Evolutionary conservation across 2,113 vertebrate genomes (phyloP).

Genomic region (Tapirus terrestris): DNA sequence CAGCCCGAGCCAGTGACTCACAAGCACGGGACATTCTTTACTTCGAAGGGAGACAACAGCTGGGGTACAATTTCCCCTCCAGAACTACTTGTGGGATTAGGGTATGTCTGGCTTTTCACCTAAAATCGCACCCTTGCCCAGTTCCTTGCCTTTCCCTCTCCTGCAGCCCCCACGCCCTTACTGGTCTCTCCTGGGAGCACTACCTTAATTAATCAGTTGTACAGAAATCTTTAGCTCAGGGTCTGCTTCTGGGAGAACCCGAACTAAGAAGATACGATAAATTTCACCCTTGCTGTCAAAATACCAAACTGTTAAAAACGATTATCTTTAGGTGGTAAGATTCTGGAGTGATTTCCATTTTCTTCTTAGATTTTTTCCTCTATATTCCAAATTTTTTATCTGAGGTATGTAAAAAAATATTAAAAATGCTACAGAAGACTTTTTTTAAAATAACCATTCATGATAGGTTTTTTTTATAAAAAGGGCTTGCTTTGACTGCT

Average conservation of each 20-base stretch:
- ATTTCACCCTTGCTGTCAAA: neutral
- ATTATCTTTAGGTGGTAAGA: neutral
- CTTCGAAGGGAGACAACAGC: neutral
- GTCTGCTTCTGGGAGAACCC: neutral
- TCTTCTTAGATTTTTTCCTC: neutral
- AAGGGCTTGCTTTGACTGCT: neutral
- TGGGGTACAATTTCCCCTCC: neutral
- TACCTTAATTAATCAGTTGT: neutral
- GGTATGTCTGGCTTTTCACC: neutral
- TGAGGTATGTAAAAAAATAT: neutral
- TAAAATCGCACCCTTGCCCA: neutral
- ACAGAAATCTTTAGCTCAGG: neutral
- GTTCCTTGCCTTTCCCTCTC: neutral
- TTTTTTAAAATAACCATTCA: neutral
- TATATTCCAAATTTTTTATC: neutral
- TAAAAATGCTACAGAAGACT: neutral
- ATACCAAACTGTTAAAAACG: neutral
- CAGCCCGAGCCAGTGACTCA: neutral
- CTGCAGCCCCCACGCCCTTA: neutral
- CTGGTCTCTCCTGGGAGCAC: neutral
- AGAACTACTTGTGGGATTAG: fast-evolving
- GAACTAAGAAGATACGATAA: neutral
- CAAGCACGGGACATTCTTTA: neutral
- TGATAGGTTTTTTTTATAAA: neutral
- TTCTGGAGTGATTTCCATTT: neutral